Evolutionary conservation across 2,797 vertebrate species (phyloP).

Genomic region (Acanthurus leucopareius): DNA sequence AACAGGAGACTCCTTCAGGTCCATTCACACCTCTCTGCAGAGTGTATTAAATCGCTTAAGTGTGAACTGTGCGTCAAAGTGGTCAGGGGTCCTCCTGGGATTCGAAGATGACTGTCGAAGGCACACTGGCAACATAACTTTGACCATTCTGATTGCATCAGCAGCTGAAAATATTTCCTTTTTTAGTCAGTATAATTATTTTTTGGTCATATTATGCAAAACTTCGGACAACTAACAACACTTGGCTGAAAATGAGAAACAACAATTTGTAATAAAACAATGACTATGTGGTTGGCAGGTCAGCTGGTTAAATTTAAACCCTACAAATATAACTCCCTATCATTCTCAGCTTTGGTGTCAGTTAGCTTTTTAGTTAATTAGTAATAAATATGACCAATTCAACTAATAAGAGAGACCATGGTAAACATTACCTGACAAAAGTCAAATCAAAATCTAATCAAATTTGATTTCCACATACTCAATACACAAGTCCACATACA

Average conservation of each 20-base stretch:
- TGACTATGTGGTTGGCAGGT: neutral
- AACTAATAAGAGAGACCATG: neutral
- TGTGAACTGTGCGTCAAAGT: constrained; percentile 45
- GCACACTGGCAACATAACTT: neutral
- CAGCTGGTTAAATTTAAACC: neutral
- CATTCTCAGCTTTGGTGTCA: neutral
- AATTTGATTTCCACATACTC: no score
- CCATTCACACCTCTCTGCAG: constrained; percentile 57
- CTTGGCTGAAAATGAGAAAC: neutral
- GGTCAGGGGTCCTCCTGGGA: constrained; percentile 7
- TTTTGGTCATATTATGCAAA: neutral
- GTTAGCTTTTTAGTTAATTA: no score
- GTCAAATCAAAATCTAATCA: neutral
- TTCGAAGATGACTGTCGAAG: constrained; percentile 14
- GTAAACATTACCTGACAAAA: neutral
- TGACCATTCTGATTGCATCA: neutral
- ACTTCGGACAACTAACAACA: neutral
- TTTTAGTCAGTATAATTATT: neutral
- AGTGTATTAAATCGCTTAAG: constrained; percentile 58
- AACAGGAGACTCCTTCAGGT: constrained; percentile 50
- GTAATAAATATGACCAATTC: neutral
- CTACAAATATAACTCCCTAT: neutral
- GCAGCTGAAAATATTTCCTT: neutral
- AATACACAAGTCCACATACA: no score
- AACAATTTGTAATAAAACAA: neutral